Base-by-base conservation (phyloP, 2,888 invertebrate species). In the Argyresthia goedartella region DNA sequence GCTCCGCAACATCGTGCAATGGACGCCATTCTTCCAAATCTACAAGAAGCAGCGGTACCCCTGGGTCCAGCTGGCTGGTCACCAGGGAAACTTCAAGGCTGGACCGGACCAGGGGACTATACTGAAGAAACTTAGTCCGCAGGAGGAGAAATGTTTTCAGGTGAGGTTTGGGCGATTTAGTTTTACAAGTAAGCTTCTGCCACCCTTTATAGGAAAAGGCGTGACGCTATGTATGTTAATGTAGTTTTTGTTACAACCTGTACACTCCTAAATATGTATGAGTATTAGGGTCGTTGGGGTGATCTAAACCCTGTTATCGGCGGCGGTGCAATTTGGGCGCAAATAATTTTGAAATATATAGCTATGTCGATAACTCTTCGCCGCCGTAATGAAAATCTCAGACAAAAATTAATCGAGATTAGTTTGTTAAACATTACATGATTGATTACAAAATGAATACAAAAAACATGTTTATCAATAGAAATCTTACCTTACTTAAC, bases 1-100 rank as follows among this genome's bases (percentile, higher is more conserved):
- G 77, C 90, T 98, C 46, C 90, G 96, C 51, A 97, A 95, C 73
- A 96, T 97, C 57, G 96, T 98, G 33, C 96, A 96, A 73, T 97
- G 97, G 96, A 96, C 97, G 46, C 97, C 97, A 43, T 98, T 98
- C 89, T 95, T 97, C 74, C 97, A 97, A 84, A 97, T 95, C 0
- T 97, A 97, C 89, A 97, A 97, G 81, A 97, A 96, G 73, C 95
- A 96, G 77, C 88, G 95, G 63, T 97, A 97, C 81, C 97, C 97
- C 52, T 98, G 98, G 98, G 95, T 98, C 54, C 98, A 98, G 80
- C 88, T 98, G 45, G 97, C 97, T 13, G 97, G 97, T 0, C 97
- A 97, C 74, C 96, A 97, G 81, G 97, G 97, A 42, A 97, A 96
- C 82, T 97, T 97, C 86, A 95, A 95, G 68, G 95, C 97, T 1